phyloP scores from a whole-genome alignment of 2,113 vertebrate genomes.

The Hiodon alosoides region DNA sequence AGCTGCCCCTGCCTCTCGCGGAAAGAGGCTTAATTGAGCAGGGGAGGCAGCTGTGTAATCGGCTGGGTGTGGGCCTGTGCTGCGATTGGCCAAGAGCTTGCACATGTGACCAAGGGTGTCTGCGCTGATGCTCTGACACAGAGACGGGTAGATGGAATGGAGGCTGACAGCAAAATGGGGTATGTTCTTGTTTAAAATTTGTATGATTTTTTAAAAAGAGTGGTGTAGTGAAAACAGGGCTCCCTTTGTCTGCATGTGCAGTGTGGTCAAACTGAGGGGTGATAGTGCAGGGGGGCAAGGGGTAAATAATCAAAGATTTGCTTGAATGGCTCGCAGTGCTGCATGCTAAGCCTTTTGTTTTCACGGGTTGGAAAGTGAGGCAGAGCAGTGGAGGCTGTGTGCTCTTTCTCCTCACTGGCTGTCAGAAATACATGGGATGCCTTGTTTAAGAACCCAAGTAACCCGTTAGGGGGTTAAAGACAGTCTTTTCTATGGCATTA shows the following conservation, averaged over 20 bases:
- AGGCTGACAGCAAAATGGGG: slow-evolving; percentile 62
- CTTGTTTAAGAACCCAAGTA: slow-evolving; percentile 5
- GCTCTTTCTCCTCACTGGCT: too few species aligned
- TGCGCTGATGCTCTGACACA: slow-evolving; percentile 49
- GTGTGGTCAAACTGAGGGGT: neutral
- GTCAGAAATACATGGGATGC: too few species aligned
- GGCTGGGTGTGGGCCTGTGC: slow-evolving; percentile 43
- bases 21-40: slow-evolving; percentile 35
- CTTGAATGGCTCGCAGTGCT: neutral
- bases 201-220: too few species aligned
- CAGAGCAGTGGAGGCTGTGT: slow-evolving; percentile 14
- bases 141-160: slow-evolving; percentile 57
- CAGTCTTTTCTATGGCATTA: too few species aligned
- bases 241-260: neutral
- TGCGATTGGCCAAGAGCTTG: slow-evolving; percentile 37
- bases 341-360: slow-evolving; percentile 23
- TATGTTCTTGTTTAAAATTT: slow-evolving; percentile 41
- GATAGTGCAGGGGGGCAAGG: neutral
- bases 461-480: too few species aligned
- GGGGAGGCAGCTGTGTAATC: slow-evolving; percentile 44
- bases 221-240: neutral
- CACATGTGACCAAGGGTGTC: slow-evolving; percentile 56
- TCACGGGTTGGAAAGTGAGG: neutral
- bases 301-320: neutral
- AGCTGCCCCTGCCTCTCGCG: slow-evolving; percentile 21